Evolutionary conservation across 1,140 invertebrate genomes (phyloP).

Genomic region (Harlomillsia oculata): DNA sequence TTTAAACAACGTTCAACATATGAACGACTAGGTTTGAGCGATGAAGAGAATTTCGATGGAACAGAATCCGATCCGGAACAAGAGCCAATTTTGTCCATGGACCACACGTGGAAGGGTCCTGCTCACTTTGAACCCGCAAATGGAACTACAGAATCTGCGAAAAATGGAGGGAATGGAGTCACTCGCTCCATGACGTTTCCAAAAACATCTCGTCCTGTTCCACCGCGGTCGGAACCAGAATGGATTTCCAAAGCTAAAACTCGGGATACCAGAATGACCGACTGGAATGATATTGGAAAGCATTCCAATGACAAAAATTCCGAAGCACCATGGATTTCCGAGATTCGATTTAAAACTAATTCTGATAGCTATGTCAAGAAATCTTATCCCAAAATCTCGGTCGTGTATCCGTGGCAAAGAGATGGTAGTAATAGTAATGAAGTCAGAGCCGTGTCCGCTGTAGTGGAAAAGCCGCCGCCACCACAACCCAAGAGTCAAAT

Average conservation of each 20-base stretch:
- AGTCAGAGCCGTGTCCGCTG: too few relatives aligned
- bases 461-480: too few relatives aligned
- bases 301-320: slow-evolving; percentile 10
- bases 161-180: too few relatives aligned
- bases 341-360: slow-evolving; percentile 26
- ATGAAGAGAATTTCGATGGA: not conserved
- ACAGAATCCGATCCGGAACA: not conserved
- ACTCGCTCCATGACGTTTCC: slow-evolving; percentile 31
- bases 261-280: slow-evolving; percentile 27
- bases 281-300: slow-evolving; percentile 30
- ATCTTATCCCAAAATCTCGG: slow-evolving; percentile 23
- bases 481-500: too few relatives aligned
- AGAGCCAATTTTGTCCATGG: slow-evolving; percentile 22
- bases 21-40: too few relatives aligned
- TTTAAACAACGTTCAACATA: too few relatives aligned
- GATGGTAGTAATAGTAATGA: too few relatives aligned
- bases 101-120: slow-evolving; percentile 31
- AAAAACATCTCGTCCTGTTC: slow-evolving; percentile 20
- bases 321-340: slow-evolving; percentile 33
- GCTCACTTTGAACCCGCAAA: slow-evolving; percentile 19
- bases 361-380: slow-evolving; percentile 6
- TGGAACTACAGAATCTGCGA: not conserved
- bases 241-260: slow-evolving; percentile 34
- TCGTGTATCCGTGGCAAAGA: slow-evolving; percentile 33
- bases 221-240: too few relatives aligned